Base-by-base conservation (phyloP, 2,113 vertebrate species). In the Butorides virescens region DNA sequence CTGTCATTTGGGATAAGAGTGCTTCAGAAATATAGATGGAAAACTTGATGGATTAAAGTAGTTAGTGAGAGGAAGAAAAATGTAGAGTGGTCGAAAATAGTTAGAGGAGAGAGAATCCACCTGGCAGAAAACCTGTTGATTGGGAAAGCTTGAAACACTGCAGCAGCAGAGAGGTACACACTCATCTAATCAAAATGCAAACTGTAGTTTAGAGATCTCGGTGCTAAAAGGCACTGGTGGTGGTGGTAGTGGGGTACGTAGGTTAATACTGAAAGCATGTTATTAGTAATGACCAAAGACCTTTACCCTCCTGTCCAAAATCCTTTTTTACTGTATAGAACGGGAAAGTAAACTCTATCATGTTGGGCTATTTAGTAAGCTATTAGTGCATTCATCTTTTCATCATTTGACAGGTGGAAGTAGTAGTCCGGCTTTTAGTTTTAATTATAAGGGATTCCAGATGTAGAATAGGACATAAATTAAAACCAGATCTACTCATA, bases 381-480 rank as follows among this genome's bases (percentile, higher is more conserved):
- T 99, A 99, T 99, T 99, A 99, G 98, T 98, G 98, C 98, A 99
- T 99, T 99, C 98, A 99, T 99, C 99, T 99, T 99, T 99, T 99
- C 99, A 99, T 98, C 99, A 97, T 99, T 99, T 99, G 99, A 99
- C 99, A 99, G 99, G 99, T 99, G 99, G 99, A 99, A 99, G 99
- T 99, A 99, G 98, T 99, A 99, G 98, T 98, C 98, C 98, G 98
- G 98, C 99, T 99, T 99, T 99, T 99, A 99, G 99, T 99, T 99
- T 99, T 99, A 99, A 99, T 99, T 99, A 99, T 99, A 99, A 99
- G 98, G 98, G 99, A 99, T 99, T 99, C 99, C 99, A 99, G 99
- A 99, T 99, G 99, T 99, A 98, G 98, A 99, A 98, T 97, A 98
- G 98, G 95, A 96, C 98, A 98, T 99, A 99, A 99, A 99, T 99